These are phyloP conservation scores for Hozukius guyotensis DNA, from an alignment of 2,797 vertebrate genomes.

Conservation along the genomic window DNA sequence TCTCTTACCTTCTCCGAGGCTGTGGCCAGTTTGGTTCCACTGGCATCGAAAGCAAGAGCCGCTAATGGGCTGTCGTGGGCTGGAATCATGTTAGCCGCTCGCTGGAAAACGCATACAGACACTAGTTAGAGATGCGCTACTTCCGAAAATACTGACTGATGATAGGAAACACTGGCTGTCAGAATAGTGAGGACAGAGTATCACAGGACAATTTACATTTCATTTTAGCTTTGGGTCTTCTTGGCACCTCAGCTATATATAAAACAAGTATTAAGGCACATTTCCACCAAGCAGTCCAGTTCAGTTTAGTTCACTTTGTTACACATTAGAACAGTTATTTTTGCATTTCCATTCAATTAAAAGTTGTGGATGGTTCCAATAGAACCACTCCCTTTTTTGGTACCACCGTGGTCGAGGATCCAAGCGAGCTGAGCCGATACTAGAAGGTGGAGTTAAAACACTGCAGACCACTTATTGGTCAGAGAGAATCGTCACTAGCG, in stretches of 20 bases:
- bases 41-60: slow-evolving; percentile 95
- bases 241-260: neutral
- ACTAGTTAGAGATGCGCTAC: neutral
- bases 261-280: neutral
- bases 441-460: too few relatives aligned
- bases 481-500: too few relatives aligned
- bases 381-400: too few relatives aligned
- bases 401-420: too few relatives aligned
- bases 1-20: slow-evolving; percentile 95
- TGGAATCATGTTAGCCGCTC: slow-evolving; percentile 99
- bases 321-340: too few relatives aligned
- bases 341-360: too few relatives aligned
- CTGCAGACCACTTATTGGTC: too few relatives aligned
- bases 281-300: too few relatives aligned
- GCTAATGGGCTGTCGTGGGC: slow-evolving; percentile 98
- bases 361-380: too few relatives aligned
- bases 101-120: slow-evolving; percentile 75
- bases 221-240: neutral
- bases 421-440: too few relatives aligned
- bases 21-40: slow-evolving; percentile 95
- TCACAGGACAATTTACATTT: neutral
- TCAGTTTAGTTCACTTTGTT: too few relatives aligned
- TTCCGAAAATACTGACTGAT: neutral
- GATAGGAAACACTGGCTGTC: neutral
- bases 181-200: neutral